Evolutionary conservation across 2,113 vertebrate genomes (phyloP).

Genomic region (Clarias macrocephalus): DNA sequence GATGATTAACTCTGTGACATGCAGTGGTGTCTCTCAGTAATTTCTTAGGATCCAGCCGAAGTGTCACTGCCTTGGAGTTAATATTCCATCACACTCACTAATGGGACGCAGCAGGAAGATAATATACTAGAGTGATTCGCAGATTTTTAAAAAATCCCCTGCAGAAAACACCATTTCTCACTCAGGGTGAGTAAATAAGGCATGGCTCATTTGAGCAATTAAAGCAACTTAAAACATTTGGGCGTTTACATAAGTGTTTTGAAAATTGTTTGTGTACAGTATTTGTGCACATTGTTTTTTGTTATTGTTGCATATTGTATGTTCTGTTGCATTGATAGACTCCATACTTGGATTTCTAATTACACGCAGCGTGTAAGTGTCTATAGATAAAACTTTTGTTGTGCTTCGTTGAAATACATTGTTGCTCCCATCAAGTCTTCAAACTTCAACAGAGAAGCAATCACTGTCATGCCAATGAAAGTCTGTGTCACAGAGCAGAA

Average conservation of each 20-base stretch:
- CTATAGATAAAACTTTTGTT: neutral
- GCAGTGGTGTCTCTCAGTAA: constrained; percentile 23
- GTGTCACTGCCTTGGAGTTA: constrained; percentile 43
- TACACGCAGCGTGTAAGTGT: neutral
- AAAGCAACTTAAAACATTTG: neutral
- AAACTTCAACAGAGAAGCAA: neutral
- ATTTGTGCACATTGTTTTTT: neutral
- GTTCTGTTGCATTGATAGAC: neutral
- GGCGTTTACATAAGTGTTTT: neutral
- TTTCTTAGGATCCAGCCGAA: constrained; percentile 46
- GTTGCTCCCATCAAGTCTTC: neutral
- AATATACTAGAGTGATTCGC: constrained; percentile 66
- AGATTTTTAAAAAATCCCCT: constrained; percentile 58
- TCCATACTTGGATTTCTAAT: neutral
- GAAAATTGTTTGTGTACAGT: neutral
- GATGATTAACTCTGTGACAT: constrained; percentile 26
- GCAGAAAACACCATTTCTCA: constrained; percentile 63
- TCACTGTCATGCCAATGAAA: neutral
- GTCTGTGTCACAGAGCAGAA: constrained; percentile 1
- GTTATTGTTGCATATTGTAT: no score
- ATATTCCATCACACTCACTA: constrained; percentile 41
- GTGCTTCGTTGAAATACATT: neutral
- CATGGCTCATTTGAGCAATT: constrained; percentile 27
- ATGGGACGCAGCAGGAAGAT: constrained; percentile 63
- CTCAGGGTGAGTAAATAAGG: constrained; percentile 66